These are phyloP conservation scores for Bugula neritina DNA, from an alignment of 2,888 invertebrate species.

Conservation along the genomic window DNA sequence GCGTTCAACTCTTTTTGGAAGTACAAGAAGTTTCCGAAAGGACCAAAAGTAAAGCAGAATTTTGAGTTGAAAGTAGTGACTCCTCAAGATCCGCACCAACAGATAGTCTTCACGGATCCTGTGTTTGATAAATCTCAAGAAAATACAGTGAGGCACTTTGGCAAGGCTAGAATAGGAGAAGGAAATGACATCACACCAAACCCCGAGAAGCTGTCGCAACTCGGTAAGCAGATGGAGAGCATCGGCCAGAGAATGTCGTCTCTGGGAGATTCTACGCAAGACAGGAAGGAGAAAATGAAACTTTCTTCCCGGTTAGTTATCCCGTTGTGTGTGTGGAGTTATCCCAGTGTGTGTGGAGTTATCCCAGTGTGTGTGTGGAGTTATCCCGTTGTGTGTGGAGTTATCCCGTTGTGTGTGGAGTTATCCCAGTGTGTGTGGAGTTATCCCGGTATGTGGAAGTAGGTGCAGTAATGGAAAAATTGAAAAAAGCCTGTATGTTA, in stretches of 20 bases:
- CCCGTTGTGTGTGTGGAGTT: no score
- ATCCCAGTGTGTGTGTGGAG: no score
- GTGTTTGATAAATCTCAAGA: conserved; percentile 75
- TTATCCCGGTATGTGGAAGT: no score
- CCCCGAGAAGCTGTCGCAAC: conserved; percentile 79
- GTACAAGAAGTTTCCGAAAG: conserved; percentile 96
- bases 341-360: no score
- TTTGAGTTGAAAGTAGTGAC: conserved; percentile 54
- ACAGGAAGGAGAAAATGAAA: conserved; percentile 21
- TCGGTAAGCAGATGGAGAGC: conserved; percentile 86
- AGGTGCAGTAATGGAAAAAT: no score
- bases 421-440: no score
- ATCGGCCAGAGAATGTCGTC: conserved; percentile 67
- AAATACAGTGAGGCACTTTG: conserved; percentile 34
- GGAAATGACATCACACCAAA: conserved; percentile 95
- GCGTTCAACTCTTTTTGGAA: conserved; percentile 72
- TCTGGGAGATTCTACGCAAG: background rate
- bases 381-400: no score
- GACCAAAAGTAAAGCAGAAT: conserved; percentile 82
- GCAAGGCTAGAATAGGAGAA: conserved; percentile 84
- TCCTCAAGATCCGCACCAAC: conserved; percentile 82
- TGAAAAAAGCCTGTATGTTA: no score
- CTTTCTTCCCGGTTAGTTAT: conserved; percentile 7
- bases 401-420: no score
- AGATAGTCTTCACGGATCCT: conserved; percentile 85